phyloP scores from a whole-genome alignment of 64 coral and sea anemone species.

The Montipora cactus region DNA sequence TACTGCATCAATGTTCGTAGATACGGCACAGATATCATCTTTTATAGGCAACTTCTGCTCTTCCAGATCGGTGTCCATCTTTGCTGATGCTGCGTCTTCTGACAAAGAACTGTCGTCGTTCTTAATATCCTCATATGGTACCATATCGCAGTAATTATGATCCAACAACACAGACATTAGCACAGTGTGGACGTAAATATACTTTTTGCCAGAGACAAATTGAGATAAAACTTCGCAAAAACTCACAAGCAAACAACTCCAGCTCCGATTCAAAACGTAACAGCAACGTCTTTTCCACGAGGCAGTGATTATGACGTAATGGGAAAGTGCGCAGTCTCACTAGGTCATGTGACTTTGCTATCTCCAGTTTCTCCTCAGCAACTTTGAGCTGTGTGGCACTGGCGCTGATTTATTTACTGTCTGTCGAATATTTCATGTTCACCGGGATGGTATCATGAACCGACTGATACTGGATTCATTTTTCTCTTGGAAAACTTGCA shows the following conservation, averaged over 20 bases:
- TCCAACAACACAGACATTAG: conserved; percentile 29
- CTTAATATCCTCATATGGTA: background rate
- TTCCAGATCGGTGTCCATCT: background rate
- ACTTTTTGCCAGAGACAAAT: background rate
- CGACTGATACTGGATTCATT: background rate
- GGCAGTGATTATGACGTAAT: background rate
- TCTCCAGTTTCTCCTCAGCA: background rate
- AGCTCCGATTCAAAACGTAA: background rate
- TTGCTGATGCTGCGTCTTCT: background rate
- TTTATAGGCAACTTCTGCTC: background rate
- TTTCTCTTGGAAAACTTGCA: background rate
- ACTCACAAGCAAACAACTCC: background rate
- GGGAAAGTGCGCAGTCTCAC: background rate
- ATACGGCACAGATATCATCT: background rate
- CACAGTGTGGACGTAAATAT: background rate
- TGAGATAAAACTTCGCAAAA: background rate
- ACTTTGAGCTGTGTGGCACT: background rate
- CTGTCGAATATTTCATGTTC: background rate
- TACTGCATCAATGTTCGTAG: background rate
- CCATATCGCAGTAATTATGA: conserved; percentile 30
- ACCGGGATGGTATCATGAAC: conserved; percentile 14
- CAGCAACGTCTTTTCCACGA: conserved; percentile 9
- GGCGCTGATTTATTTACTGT: background rate
- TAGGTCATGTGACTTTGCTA: background rate
- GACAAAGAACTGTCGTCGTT: background rate